Base-by-base conservation (phyloP, 1,140 invertebrate genomes). In the Trachymyrmex cornetzi region DNA sequence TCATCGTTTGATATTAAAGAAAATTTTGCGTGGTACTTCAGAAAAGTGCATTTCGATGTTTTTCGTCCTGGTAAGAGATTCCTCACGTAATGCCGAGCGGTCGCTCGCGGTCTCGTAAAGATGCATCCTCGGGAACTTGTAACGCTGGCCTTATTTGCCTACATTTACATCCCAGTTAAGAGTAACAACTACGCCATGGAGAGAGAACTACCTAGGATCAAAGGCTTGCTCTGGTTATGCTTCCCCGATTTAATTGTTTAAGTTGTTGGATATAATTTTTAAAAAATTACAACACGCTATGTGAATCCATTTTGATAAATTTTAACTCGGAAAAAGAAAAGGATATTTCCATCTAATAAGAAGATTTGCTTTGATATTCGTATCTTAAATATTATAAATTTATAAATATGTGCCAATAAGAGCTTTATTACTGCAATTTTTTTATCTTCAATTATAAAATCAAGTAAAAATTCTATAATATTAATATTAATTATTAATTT, bases 21-120 rank as follows among this genome's bases (percentile, higher is more conserved):
- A 61, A 90, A 89, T 44, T 66, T 59, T 53, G 34, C 38, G 34
- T 55, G 12, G 48, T 66, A 89, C 74, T 74, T 87, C 22, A 79
- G 77, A 87, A 90, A 84, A 90, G 85, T 87, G 77, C 72, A 81
- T 89, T 87, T 74, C 85, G 27, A 87, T 88, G 77, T 88, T 87
- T 34, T 77, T 44, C 67, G 50, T 30, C 38, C 34, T n/a, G 11
- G 75, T 69, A 63, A 72, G 63, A 57, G 77, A 71, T 89, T 48
- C 50, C 57, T 38, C 50, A 72, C 53, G 67, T 19, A 24, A 34
- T 66, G 27, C 14, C 50, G 63, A 14, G 48, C 50, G 53, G n/a
- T 59, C 79, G 50, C 66, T 72, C 50, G 34, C 59, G 24, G 24
- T 59, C 71, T 63, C 71, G 59, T 44, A 81, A 87, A 71, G 77